Evolutionary conservation across 2,888 invertebrate species (phyloP), one percentile per base, ranked within the genome.

Genomic region (Athalia rosae): DNA sequence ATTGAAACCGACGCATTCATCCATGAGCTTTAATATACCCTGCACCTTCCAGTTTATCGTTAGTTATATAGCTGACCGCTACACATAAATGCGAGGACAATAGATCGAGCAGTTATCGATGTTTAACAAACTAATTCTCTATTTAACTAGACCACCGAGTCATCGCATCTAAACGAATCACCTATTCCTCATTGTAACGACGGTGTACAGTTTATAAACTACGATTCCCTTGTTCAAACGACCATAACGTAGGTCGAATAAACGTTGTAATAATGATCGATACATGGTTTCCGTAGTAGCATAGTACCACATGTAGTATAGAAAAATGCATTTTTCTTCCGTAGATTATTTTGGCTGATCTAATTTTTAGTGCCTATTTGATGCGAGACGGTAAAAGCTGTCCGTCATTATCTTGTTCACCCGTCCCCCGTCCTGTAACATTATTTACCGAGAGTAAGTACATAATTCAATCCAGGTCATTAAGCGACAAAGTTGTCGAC

Each of bases 21-120:
- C 47, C 47, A 15, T 64, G 45, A 47, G 64, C 64, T 63, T 63
- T 45, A 63, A 63, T 63, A 45, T 63, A 7, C 7, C 63, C n/a
- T n/a, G n/a, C 11, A 13, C 28, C 28, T 28, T 28, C 28, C 28
- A 28, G 28, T 28, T 28, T 47, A n/a, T 8, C n/a, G n/a, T n/a
- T n/a, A n/a, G n/a, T n/a, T n/a, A n/a, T 61, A 9, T 41, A 61
- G 41, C 5, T 15, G 11, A 3, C 15, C 9, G 4, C 7, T 15
- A 28, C 61, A 13, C 8, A 61, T 4, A 9, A 3, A 61, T 28
- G 41, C 3, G 4, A 7, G 13, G 7, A 15, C 3, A 15, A 28
- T 28, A 3, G 28, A 15, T 13, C 15, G 6, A 61, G 41, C 15
- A 61, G 5, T 61, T 41, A 61, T 28, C 61, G 41, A 61, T 41